Conservation (phyloP, 2,113 vertebrate species). For the Meles meles region DNA sequence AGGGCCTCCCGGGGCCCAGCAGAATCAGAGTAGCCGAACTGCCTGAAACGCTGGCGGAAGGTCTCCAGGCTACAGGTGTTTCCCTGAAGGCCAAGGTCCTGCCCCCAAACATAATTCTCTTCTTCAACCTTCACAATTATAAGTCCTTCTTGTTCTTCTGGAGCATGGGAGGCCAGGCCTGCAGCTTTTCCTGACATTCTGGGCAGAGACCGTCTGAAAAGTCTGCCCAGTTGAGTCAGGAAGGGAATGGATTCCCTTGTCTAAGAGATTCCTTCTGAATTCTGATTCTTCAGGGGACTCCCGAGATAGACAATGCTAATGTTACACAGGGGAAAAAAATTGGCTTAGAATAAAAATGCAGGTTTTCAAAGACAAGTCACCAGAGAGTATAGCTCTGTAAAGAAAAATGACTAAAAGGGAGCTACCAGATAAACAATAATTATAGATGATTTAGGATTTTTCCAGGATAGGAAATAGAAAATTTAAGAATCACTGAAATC, state of each 20-base stretch:
- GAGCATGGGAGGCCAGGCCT: background rate
- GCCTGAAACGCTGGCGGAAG: constrained; percentile 52
- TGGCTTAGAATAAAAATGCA: background rate
- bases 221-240: background rate
- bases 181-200: constrained; percentile 46
- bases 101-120: constrained; percentile 36
- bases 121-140: constrained; percentile 43
- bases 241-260: background rate
- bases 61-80: background rate
- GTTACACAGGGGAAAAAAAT: background rate
- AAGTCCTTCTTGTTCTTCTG: constrained; percentile 29
- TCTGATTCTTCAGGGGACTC: background rate
- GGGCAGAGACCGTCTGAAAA: background rate
- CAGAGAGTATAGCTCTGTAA: background rate
- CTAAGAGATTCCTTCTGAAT: background rate
- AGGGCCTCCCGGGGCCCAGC: constrained; percentile 59
- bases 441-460: background rate
- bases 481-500: background rate
- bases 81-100: background rate
- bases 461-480: background rate
- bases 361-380: background rate
- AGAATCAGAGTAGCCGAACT: constrained; percentile 58
- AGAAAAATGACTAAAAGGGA: background rate
- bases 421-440: background rate
- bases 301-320: background rate